Base-by-base conservation (phyloP, 2,888 invertebrate species). In the Amiota communis region DNA sequence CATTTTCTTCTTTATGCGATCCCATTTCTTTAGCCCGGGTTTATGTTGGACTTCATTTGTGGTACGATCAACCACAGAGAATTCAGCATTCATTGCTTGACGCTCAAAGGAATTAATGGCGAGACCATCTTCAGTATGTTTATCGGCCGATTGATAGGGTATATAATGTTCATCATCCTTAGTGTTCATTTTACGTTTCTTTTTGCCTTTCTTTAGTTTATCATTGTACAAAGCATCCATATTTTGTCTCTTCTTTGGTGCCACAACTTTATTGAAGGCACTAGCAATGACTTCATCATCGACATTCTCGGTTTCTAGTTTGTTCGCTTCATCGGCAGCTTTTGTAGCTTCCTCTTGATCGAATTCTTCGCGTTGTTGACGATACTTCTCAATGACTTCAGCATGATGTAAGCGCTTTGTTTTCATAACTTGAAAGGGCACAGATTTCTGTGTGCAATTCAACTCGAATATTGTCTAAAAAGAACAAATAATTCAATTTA, bases 1-100 rank as follows among this genome's bases (percentile, higher is more conserved):
- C 94, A 97, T 98, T 91, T 97, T 98, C 92, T 98, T 99, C 90
- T 96, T 94, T 88, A 97, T 97, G 68, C 97, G 92, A 91, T 99
- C 98, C 99, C 99, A 98, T 87, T 93, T 94, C 86, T 94, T 93
- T 79, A 93, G 89, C 76, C 93, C 92, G 2, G 91, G 92, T 70
- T 92, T 92, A 70, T 92, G 90, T 49, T 92, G 92, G 74, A 92
- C 91, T 46, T 94, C 93, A 79, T 93, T 91, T 64, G 93, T 93
- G 12, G 76, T 79, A 90, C 98, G 98, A 10, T 94, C 96, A 10
- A 93, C 78, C 80, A 99, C 89, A 87, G 98, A 98, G 78, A 99
- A 91, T 81, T 95, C 93, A 0, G 94, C 96, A 36, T 92, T 92
- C 64, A 93, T 92, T 1, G 96, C 97, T 81, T 97, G 95, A 51